Percentiles rank a stretch among this genome's conserved stretches.
Conservation (phyloP, 1,140 invertebrate species). For the Andricus grossulariae region DNA sequence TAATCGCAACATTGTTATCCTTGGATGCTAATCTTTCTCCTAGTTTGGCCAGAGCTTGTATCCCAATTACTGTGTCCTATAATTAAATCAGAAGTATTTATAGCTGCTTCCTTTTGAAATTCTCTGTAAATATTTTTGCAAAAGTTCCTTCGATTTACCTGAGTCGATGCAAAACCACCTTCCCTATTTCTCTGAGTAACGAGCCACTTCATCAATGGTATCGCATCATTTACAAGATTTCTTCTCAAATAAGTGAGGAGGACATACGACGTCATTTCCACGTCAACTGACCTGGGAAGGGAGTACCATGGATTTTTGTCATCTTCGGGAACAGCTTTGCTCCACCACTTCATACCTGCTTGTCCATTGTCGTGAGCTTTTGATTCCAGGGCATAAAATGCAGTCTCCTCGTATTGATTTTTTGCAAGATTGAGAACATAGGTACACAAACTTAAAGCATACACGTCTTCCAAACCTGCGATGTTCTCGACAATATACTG, state of each 20-base stretch:
- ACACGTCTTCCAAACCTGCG: constrained; percentile 82
- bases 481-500: constrained; percentile 87
- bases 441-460: constrained; percentile 86
- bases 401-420: constrained; percentile 80
- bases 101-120: no score
- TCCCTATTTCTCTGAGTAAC: constrained; percentile 86
- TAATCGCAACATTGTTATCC: constrained; percentile 78
- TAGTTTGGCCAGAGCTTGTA: constrained; percentile 84
- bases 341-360: constrained; percentile 85
- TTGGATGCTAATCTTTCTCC: constrained; percentile 79
- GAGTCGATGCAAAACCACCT: constrained; percentile 90
- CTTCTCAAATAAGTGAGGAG: constrained; percentile 82
- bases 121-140: not conserved
- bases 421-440: constrained; percentile 87
- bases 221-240: constrained; percentile 81
- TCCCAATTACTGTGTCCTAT: constrained; percentile 85
- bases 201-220: constrained; percentile 91
- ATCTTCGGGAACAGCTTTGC: constrained; percentile 77
- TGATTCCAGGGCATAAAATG: constrained; percentile 82
- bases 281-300: constrained; percentile 84
- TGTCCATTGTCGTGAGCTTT: constrained; percentile 56
- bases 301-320: constrained; percentile 85
- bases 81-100: constrained; percentile 42
- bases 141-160: constrained; percentile 64
- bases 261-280: constrained; percentile 93